Percentiles rank a stretch among this genome's conserved stretches.
phyloP scores from a whole-genome alignment of 2,113 vertebrate genomes.

The Gobio gobio region DNA sequence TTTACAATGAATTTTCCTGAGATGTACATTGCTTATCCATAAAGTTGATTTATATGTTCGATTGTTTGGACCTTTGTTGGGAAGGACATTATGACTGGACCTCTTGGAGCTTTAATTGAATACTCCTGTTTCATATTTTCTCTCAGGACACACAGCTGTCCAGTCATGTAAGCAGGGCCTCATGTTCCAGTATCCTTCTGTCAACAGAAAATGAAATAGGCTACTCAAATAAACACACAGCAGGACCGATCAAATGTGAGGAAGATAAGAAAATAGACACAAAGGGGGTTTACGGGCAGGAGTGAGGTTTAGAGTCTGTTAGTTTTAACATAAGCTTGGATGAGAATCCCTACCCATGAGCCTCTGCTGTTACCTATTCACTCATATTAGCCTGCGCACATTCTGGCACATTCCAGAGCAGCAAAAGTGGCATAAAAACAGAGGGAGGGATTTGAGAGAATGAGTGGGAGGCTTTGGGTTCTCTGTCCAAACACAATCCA shows the following conservation, averaged over 20 bases:
- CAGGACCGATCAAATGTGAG: not conserved
- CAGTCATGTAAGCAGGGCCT: constrained; percentile 31
- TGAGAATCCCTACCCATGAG: constrained; percentile 24
- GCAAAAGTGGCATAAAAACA: not conserved
- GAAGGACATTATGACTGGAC: not conserved
- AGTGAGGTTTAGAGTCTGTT: constrained; percentile 4
- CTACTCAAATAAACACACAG: constrained; percentile 40
- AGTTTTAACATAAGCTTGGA: constrained; percentile 21
- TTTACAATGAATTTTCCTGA: not conserved
- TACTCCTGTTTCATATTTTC: constrained; percentile 2
- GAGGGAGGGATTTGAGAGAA: not conserved
- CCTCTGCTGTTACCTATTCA: constrained; percentile 12
- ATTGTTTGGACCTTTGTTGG: not conserved
- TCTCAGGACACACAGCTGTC: constrained; percentile 8
- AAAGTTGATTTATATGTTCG: not conserved
- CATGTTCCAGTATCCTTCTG: constrained; percentile 16
- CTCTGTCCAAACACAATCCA: constrained; percentile 21
- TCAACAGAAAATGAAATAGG: constrained; percentile 31
- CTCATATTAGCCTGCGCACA: not conserved
- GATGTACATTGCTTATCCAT: not conserved
- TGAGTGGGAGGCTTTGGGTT: constrained; percentile 28
- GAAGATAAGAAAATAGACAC: constrained; percentile 5
- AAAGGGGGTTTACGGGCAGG: not conserved
- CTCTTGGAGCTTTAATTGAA: constrained; percentile 11
- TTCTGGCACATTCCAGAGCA: constrained; percentile 42